phyloP scores from a whole-genome alignment of 2,113 vertebrate genomes.

The Ibidorhyncha struthersii region DNA sequence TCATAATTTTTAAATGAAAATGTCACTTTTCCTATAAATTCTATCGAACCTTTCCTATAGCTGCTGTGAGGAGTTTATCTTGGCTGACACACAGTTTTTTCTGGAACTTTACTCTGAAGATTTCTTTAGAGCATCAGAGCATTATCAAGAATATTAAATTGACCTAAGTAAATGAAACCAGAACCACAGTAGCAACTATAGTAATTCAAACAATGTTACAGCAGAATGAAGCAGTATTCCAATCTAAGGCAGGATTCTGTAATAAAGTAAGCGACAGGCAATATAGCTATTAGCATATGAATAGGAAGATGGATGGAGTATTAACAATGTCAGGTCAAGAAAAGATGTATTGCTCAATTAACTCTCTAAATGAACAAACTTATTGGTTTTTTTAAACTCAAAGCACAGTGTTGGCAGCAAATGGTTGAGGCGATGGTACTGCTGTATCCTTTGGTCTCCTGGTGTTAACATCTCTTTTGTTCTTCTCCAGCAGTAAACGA shows the following conservation, averaged over 20 bases:
- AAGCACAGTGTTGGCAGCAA: background rate
- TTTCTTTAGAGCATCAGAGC: background rate
- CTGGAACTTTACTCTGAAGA: background rate
- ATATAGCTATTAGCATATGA: background rate
- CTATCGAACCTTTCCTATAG: background rate
- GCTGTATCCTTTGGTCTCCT: background rate
- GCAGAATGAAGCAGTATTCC: background rate
- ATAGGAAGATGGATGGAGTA: background rate
- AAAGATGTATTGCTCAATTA: background rate
- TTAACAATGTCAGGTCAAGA: background rate
- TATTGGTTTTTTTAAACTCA: background rate
- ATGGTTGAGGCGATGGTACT: background rate
- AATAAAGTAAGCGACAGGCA: background rate
- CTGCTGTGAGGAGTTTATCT: background rate
- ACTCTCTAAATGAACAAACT: background rate
- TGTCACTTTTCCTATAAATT: background rate
- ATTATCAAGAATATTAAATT: background rate
- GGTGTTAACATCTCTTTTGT: background rate
- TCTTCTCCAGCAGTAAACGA: background rate
- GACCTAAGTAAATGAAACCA: background rate
- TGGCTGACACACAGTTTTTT: background rate
- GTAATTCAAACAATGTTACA: background rate
- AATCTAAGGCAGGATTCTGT: background rate
- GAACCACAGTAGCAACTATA: background rate
- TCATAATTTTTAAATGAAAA: conserved; percentile 38